Conservation (phyloP, 1,140 invertebrate species). For the Notospermus geniculatus region DNA sequence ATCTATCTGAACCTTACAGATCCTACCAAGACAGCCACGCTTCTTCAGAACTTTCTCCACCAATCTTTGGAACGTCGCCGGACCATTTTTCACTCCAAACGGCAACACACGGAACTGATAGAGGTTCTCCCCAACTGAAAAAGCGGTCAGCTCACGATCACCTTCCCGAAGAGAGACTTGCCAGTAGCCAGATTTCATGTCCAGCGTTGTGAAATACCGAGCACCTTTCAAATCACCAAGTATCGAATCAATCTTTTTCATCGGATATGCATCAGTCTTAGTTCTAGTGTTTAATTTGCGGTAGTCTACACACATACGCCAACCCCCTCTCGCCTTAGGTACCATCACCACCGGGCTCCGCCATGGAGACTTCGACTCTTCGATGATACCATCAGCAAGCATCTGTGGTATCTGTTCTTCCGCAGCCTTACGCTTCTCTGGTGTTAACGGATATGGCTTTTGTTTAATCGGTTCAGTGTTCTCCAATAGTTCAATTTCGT, state of each 20-base stretch:
- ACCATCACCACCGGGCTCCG: constrained; percentile 40
- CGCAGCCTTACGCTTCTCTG: constrained; percentile 12
- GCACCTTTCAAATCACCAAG: constrained; percentile 23
- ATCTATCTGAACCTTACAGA: constrained; percentile 17
- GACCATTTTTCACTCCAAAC: constrained; percentile 18
- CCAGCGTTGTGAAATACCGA: constrained; percentile 29
- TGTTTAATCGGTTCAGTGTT: too few relatives aligned
- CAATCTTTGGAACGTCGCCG: constrained; percentile 13
- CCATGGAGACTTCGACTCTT: constrained; percentile 32
- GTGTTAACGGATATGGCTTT: constrained; percentile 9
- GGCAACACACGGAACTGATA: constrained; percentile 27
- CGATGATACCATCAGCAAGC: constrained; percentile 30
- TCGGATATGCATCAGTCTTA: constrained; percentile 27
- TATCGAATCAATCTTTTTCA: constrained; percentile 37
- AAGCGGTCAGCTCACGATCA: constrained; percentile 48
- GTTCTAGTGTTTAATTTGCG: constrained; percentile 32
- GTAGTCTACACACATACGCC: constrained; percentile 38
- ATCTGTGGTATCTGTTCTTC: constrained; percentile 12
- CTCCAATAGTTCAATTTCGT: too few relatives aligned
- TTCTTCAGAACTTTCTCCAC: constrained; percentile 21
- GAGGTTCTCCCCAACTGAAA: constrained; percentile 20
- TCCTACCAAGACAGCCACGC: constrained; percentile 1
- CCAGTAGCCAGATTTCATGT: constrained; percentile 43
- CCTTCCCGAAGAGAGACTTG: constrained; percentile 48
- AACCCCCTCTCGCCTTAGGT: constrained; percentile 29